A percentile compares a stretch with the other conserved stretches of the same genome.
These are phyloP conservation scores for Rhabdophis nuchalis DNA, from an alignment of 2,797 vertebrate genomes.

Conservation along the genomic window DNA sequence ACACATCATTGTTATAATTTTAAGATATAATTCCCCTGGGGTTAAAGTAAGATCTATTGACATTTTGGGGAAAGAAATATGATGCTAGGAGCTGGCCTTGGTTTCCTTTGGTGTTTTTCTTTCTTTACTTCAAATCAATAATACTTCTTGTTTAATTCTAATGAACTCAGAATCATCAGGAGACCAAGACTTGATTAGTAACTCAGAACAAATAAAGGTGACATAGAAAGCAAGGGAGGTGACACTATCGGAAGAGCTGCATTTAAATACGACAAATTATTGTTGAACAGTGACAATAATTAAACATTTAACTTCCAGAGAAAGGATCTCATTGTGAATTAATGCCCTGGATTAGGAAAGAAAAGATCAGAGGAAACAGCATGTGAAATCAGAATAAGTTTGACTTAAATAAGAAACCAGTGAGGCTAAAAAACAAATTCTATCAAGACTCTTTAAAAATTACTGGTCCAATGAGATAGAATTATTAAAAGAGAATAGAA, in stretches of 20 bases:
- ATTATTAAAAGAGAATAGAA: background rate
- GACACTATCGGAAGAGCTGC: background rate
- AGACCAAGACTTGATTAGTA: background rate
- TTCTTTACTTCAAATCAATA: background rate
- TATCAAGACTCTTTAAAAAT: background rate
- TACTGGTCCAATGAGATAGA: background rate
- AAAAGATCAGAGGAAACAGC: background rate
- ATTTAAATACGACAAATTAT: background rate
- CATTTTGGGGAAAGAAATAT: background rate
- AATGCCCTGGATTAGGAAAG: background rate
- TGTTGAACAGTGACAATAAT: background rate
- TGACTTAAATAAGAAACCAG: background rate
- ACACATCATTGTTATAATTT: background rate
- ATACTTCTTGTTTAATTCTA: background rate
- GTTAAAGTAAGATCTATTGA: background rate
- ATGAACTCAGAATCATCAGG: background rate
- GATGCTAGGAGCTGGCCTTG: background rate
- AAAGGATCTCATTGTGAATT: background rate
- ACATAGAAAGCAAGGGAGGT: background rate
- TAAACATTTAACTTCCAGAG: background rate
- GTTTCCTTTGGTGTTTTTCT: background rate
- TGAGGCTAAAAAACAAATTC: background rate
- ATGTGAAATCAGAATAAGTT: background rate
- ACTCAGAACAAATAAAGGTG: background rate
- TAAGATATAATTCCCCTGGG: background rate